A percentile compares a stretch with the other conserved stretches of the same genome.
phyloP scores from a whole-genome alignment of 1,140 invertebrate genomes.

The Sesamia nonagrioides region DNA sequence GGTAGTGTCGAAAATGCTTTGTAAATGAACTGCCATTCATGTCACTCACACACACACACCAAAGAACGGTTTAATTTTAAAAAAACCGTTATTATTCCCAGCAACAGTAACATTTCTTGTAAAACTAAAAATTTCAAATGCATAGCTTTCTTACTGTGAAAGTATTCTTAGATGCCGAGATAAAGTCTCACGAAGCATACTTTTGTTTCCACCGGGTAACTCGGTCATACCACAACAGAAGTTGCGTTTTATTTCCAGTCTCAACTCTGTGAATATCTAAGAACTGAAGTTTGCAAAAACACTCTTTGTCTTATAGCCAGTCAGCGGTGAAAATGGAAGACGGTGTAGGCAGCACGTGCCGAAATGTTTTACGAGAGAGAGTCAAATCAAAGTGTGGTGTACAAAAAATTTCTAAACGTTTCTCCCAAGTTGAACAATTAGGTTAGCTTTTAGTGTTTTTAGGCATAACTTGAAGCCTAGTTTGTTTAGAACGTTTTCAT shows the following conservation, averaged over 20 bases:
- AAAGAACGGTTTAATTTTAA: neutral
- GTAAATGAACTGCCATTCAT: no score
- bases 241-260: conserved; percentile 50
- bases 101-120: neutral
- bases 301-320: conserved; percentile 45
- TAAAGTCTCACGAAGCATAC: conserved; percentile 39
- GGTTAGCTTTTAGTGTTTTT: neutral
- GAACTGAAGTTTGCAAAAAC: conserved; percentile 52
- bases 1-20: no score
- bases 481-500: neutral
- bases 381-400: neutral
- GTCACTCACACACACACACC: no score
- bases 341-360: conserved; percentile 1
- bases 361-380: conserved; percentile 7
- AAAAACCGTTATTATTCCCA: neutral
- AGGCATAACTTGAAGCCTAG: neutral
- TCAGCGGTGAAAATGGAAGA: conserved; percentile 16
- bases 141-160: conserved; percentile 41
- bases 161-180: conserved; percentile 32
- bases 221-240: conserved; percentile 52
- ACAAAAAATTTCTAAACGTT: neutral
- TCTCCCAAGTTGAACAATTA: neutral
- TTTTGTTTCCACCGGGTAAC: conserved; percentile 48
- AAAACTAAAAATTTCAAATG: conserved; percentile 25
- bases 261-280: conserved; percentile 38